phyloP scores from a whole-genome alignment of 2,113 vertebrate species.

The Rhinopomastus cyanomelas region DNA sequence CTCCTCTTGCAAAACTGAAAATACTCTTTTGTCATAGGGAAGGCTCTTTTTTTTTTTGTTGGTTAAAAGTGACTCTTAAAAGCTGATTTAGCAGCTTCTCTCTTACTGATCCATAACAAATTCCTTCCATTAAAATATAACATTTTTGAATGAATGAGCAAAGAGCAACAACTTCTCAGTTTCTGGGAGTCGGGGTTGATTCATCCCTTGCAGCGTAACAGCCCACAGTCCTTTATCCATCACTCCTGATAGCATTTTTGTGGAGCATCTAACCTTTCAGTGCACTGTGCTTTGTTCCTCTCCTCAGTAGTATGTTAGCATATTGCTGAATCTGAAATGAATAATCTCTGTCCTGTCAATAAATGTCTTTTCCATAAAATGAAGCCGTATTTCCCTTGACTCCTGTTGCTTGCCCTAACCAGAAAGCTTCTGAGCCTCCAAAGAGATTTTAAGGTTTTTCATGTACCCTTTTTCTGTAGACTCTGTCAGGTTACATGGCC shows the following conservation, averaged over 20 bases:
- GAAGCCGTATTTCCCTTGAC: neutral
- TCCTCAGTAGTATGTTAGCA: neutral
- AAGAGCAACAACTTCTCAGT: neutral
- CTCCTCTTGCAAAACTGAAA: neutral
- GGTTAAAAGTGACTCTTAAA: neutral
- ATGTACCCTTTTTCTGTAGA: conserved; percentile 73
- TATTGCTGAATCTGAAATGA: neutral
- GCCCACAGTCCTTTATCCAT: neutral
- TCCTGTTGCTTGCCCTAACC: neutral
- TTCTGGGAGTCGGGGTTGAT: neutral
- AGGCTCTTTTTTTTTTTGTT: neutral
- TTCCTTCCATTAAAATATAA: neutral
- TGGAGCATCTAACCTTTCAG: neutral
- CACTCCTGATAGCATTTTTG: neutral
- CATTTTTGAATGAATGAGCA: neutral
- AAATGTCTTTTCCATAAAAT: neutral
- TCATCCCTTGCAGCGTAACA: neutral
- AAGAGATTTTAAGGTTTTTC: conserved; percentile 12
- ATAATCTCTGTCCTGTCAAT: neutral
- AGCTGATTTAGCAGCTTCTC: neutral
- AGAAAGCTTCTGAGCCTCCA: neutral
- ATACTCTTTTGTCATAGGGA: neutral
- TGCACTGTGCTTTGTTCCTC: neutral
- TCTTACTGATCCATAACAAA: neutral
- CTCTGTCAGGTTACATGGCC: conserved; percentile 87